Evolutionary conservation across 2,797 vertebrate species (phyloP).

Genomic region (Hapalemur alaotrensis): DNA sequence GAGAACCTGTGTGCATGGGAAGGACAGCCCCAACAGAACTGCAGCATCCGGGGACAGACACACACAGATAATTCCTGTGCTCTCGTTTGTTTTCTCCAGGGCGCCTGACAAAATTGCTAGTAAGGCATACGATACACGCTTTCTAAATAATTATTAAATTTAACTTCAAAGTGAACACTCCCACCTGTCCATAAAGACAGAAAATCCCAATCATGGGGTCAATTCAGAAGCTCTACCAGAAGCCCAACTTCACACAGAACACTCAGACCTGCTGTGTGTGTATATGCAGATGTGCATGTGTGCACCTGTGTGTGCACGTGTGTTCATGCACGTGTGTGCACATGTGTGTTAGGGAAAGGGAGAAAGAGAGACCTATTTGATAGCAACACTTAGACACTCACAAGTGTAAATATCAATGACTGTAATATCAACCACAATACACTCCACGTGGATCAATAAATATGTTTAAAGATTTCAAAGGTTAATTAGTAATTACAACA

Average conservation of each 20-base stretch:
- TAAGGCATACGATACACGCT: background rate
- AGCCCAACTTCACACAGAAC: background rate
- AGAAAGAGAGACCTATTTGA: background rate
- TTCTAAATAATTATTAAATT: background rate
- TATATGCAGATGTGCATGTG: background rate
- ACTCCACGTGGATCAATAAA: background rate
- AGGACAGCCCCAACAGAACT: background rate
- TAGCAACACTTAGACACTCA: background rate
- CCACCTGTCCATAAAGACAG: background rate
- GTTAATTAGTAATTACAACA: background rate
- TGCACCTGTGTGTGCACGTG: too few relatives aligned
- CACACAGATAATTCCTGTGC: background rate
- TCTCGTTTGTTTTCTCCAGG: background rate
- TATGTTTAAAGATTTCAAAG: conserved; percentile 44
- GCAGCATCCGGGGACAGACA: background rate
- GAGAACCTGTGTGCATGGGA: background rate
- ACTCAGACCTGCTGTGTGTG: background rate
- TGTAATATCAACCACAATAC: background rate
- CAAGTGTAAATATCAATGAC: background rate
- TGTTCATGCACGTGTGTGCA: background rate
- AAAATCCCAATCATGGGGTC: background rate
- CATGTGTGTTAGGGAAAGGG: background rate
- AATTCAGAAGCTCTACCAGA: background rate
- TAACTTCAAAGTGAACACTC: background rate
- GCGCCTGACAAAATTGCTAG: background rate